Evolutionary conservation across 2,113 vertebrate species (phyloP).

Genomic region (Jaculus jaculus): DNA sequence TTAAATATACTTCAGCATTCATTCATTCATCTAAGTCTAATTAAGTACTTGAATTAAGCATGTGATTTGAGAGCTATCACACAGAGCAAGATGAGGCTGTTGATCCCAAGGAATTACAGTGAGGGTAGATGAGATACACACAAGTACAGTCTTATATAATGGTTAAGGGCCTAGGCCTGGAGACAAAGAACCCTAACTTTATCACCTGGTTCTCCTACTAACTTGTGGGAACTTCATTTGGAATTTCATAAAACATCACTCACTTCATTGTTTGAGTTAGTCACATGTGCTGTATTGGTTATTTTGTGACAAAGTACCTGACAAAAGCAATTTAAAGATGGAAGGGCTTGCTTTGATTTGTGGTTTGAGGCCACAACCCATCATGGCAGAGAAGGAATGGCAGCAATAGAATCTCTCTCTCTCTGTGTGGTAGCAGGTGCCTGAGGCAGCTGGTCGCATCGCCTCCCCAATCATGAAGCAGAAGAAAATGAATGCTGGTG

Average conservation of each 20-base stretch:
- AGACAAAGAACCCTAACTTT: neutral
- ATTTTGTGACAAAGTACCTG: neutral
- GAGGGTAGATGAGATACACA: neutral
- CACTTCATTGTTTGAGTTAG: neutral
- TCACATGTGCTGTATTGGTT: neutral
- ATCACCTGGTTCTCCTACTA: neutral
- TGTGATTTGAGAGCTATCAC: neutral
- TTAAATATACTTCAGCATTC: slow-evolving; percentile 30
- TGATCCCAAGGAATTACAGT: neutral
- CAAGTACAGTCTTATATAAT: neutral
- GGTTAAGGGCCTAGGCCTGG: neutral
- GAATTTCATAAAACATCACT: neutral
- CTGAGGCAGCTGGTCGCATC: neutral
- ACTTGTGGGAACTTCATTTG: neutral
- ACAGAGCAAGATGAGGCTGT: neutral
- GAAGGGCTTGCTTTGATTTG: neutral
- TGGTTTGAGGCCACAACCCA: neutral
- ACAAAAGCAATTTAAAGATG: neutral
- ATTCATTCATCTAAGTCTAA: slow-evolving; percentile 40
- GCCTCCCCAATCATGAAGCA: too few species aligned
- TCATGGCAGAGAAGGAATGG: neutral
- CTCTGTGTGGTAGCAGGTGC: neutral
- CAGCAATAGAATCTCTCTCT: neutral
- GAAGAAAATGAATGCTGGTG: too few species aligned
- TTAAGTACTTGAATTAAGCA: neutral